A percentile compares a stretch with the other conserved stretches of the same genome.
Conservation (phyloP, 2,113 vertebrate genomes). For the Zosterops hypoxanthus region DNA sequence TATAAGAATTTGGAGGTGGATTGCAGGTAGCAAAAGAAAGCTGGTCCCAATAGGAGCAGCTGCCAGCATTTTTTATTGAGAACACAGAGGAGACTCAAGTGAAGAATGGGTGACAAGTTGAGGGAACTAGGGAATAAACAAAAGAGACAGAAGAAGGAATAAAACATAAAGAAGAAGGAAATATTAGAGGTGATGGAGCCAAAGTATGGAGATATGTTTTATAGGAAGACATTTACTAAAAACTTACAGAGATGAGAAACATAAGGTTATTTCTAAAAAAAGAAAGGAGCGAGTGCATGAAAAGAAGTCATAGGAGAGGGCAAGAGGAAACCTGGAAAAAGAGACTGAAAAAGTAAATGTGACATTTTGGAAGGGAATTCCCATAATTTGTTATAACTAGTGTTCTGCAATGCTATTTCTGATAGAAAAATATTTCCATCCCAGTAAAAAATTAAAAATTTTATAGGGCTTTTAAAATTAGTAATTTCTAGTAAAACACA, state of each 20-base stretch:
- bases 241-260: background rate
- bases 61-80: background rate
- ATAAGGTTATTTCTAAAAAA: background rate
- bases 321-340: background rate
- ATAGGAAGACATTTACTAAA: background rate
- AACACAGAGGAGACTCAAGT: background rate
- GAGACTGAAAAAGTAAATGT: background rate
- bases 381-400: background rate
- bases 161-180: background rate
- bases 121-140: background rate
- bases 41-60: background rate
- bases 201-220: background rate
- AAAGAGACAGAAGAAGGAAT: background rate
- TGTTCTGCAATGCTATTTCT: background rate
- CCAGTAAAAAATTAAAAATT: background rate
- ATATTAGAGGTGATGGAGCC: background rate
- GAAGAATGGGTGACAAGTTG: background rate
- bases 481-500: background rate
- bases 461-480: background rate
- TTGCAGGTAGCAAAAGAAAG: background rate
- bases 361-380: background rate
- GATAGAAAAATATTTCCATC: background rate
- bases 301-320: background rate
- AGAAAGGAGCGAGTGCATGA: accelerated
- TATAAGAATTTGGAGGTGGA: background rate